Conservation (phyloP, 2,888 invertebrate genomes). For the Ochropleura leucogaster region DNA sequence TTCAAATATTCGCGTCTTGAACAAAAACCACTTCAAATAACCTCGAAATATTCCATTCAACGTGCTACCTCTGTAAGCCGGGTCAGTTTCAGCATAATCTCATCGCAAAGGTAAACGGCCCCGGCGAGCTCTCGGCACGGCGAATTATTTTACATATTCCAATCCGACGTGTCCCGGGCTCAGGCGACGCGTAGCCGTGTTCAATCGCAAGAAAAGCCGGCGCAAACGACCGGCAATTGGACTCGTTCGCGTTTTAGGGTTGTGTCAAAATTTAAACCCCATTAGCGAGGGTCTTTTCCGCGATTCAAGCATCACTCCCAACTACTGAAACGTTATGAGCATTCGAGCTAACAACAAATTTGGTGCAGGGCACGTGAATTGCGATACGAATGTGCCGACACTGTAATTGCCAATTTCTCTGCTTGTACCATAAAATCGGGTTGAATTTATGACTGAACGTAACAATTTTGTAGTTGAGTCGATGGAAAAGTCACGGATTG, state of each 20-base stretch:
- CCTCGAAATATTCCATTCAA: conserved; percentile 60
- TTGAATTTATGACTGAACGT: conserved; percentile 38
- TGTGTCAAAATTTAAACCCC: conserved; percentile 55
- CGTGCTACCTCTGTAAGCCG: conserved; percentile 62
- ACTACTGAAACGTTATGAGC: conserved; percentile 43
- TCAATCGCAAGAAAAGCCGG: conserved; percentile 65
- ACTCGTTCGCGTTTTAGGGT: conserved; percentile 59
- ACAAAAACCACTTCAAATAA: conserved; percentile 64
- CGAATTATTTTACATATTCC: conserved; percentile 79
- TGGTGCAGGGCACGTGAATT: conserved; percentile 20
- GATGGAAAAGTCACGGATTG: conserved; percentile 38
- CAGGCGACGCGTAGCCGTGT: conserved; percentile 62
- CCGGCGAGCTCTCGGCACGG: conserved; percentile 67
- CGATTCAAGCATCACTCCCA: conserved; percentile 46
- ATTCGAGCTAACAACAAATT: conserved; percentile 41
- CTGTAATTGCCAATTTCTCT: conserved; percentile 57
- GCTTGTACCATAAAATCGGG: conserved; percentile 36
- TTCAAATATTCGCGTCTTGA: conserved; percentile 55
- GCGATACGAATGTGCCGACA: conserved; percentile 36
- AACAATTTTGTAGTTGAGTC: conserved; percentile 40
- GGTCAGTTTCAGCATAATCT: conserved; percentile 73
- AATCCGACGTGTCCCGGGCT: conserved; percentile 69
- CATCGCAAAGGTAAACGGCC: conserved; percentile 76
- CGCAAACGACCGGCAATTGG: conserved; percentile 63
- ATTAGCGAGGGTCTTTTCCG: conserved; percentile 45